Percentiles rank a stretch among this genome's conserved stretches.
Conservation (phyloP, 1,140 invertebrate species). For the Melipona quadrifasciata region DNA sequence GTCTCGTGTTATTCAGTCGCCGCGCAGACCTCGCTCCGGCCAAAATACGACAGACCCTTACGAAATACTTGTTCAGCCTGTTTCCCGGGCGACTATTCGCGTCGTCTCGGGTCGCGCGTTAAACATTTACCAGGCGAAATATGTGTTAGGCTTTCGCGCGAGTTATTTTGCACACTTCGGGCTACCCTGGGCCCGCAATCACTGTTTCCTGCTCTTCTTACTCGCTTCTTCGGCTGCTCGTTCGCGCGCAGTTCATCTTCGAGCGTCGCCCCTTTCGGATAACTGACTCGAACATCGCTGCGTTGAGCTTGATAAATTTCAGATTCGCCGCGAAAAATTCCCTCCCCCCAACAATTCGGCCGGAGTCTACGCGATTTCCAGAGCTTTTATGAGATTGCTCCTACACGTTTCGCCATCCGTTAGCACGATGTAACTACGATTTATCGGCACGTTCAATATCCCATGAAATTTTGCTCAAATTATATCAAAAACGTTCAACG, state of each 20-base stretch:
- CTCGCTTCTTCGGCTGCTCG: conserved; percentile 21
- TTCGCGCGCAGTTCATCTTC: conserved; percentile 25
- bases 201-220: not conserved
- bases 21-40: not conserved
- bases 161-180: conserved; percentile 36
- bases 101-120: conserved; percentile 49
- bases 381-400: conserved; percentile 18
- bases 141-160: conserved; percentile 54
- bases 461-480: not conserved
- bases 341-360: not conserved
- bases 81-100: conserved; percentile 45
- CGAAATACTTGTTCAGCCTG: conserved; percentile 44
- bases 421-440: not conserved
- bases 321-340: not conserved
- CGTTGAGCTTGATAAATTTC: conserved; percentile 48
- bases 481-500: not conserved
- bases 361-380: not conserved
- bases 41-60: conserved; percentile 35
- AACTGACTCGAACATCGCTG: conserved; percentile 23
- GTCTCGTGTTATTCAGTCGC: not conserved
- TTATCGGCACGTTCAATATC: not conserved
- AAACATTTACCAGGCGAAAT: conserved; percentile 55
- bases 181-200: not conserved
- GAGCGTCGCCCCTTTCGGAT: conserved; percentile 23
- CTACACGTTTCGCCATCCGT: no score